Percentiles rank a stretch among this genome's conserved stretches.
phyloP scores from a whole-genome alignment of 2,888 invertebrate genomes.

The Acanthosoma haemorrhoidale region DNA sequence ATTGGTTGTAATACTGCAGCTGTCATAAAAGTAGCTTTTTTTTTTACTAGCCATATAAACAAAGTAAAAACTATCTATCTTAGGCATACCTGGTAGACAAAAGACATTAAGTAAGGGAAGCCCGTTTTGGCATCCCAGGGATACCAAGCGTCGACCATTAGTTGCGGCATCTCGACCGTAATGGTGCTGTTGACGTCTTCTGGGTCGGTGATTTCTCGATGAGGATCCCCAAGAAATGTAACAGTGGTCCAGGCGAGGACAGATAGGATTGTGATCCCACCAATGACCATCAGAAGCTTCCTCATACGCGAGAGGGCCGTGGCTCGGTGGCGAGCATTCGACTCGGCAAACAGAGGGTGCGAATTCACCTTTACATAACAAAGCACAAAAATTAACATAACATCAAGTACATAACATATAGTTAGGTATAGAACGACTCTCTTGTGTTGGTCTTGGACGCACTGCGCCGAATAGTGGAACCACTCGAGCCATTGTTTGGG shows the following conservation, averaged over 20 bases:
- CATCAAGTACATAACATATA: not conserved
- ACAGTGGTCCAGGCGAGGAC: constrained; percentile 67
- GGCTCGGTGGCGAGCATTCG: constrained; percentile 65
- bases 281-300: constrained; percentile 62
- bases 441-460: too few species aligned
- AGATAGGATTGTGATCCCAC: constrained; percentile 56
- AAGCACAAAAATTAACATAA: too few species aligned
- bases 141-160: constrained; percentile 72
- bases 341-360: constrained; percentile 78
- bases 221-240: constrained; percentile 75
- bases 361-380: constrained; percentile 58
- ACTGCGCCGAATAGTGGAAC: too few species aligned
- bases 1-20: too few species aligned
- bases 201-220: constrained; percentile 60
- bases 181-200: constrained; percentile 65
- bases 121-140: constrained; percentile 71
- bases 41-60: too few species aligned
- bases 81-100: constrained; percentile 58
- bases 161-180: constrained; percentile 62
- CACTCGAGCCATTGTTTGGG: too few species aligned
- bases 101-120: constrained; percentile 59
- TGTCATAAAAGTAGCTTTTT: too few species aligned
- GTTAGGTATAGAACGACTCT: too few species aligned
- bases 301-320: constrained; percentile 70
- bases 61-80: too few species aligned